Conservation (phyloP, 2,888 invertebrate species). For the Gandaritis pyraliata region DNA sequence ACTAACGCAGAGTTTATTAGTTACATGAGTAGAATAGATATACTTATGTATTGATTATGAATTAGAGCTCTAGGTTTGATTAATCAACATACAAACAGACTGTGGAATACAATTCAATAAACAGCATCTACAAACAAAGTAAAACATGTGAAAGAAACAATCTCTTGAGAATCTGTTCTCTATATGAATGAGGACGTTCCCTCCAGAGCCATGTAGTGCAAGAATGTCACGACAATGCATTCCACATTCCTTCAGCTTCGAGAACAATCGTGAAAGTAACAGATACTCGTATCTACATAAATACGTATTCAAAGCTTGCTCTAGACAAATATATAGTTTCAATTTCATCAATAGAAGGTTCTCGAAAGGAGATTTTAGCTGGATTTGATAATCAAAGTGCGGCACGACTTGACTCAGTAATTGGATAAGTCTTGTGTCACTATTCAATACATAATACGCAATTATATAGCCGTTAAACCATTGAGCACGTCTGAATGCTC, state of each 20-base stretch:
- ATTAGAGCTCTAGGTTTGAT: too few species aligned
- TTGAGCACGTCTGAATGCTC: conserved; percentile 2
- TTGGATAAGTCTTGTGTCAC: not conserved
- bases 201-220: conserved; percentile 29
- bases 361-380: not conserved
- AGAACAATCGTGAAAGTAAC: conserved; percentile 26
- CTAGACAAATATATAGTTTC: not conserved
- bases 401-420: not conserved
- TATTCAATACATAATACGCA: not conserved
- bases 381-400: not conserved
- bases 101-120: too few species aligned
- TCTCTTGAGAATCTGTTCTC: conserved; percentile 23
- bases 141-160: conserved; percentile 24
- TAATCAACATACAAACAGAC: too few species aligned
- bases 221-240: conserved; percentile 34
- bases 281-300: conserved; percentile 6
- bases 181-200: conserved; percentile 25
- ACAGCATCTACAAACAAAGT: conserved; percentile 10
- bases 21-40: too few species aligned
- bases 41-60: too few species aligned
- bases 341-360: not conserved
- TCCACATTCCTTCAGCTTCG: conserved; percentile 24
- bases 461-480: not conserved
- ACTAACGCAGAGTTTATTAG: too few species aligned
- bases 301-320: not conserved